Evolutionary conservation across 2,113 vertebrate species (phyloP).

Genomic region (Megalops atlanticus): DNA sequence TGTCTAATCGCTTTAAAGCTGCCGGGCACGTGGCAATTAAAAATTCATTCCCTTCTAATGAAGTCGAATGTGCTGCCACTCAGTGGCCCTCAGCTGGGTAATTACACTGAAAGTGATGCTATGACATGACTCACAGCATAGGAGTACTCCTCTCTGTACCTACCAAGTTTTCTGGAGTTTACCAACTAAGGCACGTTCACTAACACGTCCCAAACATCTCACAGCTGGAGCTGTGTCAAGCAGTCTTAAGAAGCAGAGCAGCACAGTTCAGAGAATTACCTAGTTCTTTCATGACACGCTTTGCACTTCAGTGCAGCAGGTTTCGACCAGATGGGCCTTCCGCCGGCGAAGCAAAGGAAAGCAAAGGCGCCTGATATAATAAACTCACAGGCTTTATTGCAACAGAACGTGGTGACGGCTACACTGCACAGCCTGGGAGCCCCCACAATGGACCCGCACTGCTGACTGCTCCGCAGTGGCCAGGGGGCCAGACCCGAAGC

Average conservation of each 20-base stretch:
- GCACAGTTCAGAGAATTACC: not conserved
- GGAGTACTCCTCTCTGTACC: not conserved
- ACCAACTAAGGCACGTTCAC: too few relatives aligned
- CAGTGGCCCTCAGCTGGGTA: conserved; percentile 1
- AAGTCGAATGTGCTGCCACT: conserved; percentile 4
- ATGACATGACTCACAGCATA: not conserved
- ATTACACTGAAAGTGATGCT: conserved; percentile 14
- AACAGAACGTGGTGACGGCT: too few relatives aligned
- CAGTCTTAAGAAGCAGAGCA: too few relatives aligned
- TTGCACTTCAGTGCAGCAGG: not conserved
- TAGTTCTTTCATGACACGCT: not conserved
- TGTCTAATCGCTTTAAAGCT: conserved; percentile 10
- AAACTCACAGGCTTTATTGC: not conserved
- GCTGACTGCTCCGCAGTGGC: not conserved
- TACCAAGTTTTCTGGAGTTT: not conserved
- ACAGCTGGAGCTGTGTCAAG: not conserved
- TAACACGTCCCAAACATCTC: too few relatives aligned
- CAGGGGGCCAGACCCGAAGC: not conserved
- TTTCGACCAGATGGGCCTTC: not conserved
- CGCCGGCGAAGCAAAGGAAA: not conserved
- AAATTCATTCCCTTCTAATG: not conserved
- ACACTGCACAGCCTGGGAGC: too few relatives aligned
- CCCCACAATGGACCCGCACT: too few relatives aligned
- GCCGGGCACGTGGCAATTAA: conserved; percentile 5
- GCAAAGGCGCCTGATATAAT: not conserved